A percentile compares a stretch with the other conserved stretches of the same genome.
phyloP scores from a whole-genome alignment of 2,113 vertebrate genomes.

The Rhineura floridana region DNA sequence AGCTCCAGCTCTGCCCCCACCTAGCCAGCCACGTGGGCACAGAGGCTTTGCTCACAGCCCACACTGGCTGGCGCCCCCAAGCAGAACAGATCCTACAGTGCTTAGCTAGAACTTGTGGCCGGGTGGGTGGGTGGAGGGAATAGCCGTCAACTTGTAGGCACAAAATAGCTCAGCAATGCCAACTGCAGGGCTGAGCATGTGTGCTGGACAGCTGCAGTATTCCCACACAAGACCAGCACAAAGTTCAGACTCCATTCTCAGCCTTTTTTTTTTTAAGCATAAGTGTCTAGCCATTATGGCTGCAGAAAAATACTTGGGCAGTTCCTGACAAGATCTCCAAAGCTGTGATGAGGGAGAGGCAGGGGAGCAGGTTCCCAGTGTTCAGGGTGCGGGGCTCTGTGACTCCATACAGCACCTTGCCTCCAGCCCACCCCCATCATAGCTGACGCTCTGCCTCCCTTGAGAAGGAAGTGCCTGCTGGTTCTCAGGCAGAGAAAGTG shows the following conservation, averaged over 20 bases:
- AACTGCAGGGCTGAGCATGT: rapidly evolving
- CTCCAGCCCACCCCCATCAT: background rate
- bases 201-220: background rate
- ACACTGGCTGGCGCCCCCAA: rapidly evolving
- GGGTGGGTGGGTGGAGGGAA: too few species aligned
- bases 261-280: background rate
- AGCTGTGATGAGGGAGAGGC: background rate
- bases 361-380: background rate
- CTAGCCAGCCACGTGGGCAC: rapidly evolving
- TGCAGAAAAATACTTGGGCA: background rate
- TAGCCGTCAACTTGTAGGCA: rapidly evolving
- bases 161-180: background rate
- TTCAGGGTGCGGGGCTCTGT: too few species aligned
- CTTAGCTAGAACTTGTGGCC: background rate
- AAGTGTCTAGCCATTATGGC: background rate
- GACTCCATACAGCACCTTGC: background rate
- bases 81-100: background rate
- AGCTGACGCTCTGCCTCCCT: background rate
- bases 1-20: background rate
- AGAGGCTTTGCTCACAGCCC: background rate
- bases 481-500: background rate
- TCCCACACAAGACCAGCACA: background rate
- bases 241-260: background rate
- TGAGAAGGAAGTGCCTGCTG: background rate
- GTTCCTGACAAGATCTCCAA: background rate